These are phyloP conservation scores for Gobio gobio DNA, from an alignment of 2,113 vertebrate species.

Conservation along the genomic window DNA sequence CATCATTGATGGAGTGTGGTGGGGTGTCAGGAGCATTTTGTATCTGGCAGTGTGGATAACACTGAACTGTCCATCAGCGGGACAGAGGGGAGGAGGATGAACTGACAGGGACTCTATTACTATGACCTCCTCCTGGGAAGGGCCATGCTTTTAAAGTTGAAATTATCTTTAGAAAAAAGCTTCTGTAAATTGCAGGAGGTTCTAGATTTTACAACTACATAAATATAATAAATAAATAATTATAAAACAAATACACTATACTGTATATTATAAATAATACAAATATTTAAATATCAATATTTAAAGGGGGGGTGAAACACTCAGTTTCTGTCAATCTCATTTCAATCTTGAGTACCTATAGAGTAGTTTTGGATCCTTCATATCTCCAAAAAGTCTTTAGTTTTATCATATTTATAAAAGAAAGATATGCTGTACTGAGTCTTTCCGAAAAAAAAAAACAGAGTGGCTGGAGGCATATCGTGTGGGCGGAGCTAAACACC, in stretches of 20 bases:
- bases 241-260: neutral
- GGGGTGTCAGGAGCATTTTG: conserved; percentile 42
- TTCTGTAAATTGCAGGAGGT: neutral
- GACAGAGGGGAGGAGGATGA: neutral
- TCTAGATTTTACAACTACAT: neutral
- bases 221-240: neutral
- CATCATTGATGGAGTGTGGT: conserved; percentile 23
- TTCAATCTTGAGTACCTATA: no score
- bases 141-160: neutral
- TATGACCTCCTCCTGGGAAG: neutral
- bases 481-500: no score
- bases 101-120: conserved; percentile 2
- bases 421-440: no score
- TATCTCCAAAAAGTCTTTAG: no score
- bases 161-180: neutral
- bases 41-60: conserved; percentile 35
- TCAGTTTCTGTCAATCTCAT: no score
- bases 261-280: neutral
- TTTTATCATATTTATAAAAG: no score
- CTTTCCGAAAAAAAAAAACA: no score
- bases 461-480: no score
- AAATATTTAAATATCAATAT: neutral
- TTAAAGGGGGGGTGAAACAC: no score
- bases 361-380: no score
- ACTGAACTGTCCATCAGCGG: conserved; percentile 26